These are phyloP conservation scores for Zoanthus sansibaricus DNA, from an alignment of 92 coral and sea anemone species.

Conservation along the genomic window DNA sequence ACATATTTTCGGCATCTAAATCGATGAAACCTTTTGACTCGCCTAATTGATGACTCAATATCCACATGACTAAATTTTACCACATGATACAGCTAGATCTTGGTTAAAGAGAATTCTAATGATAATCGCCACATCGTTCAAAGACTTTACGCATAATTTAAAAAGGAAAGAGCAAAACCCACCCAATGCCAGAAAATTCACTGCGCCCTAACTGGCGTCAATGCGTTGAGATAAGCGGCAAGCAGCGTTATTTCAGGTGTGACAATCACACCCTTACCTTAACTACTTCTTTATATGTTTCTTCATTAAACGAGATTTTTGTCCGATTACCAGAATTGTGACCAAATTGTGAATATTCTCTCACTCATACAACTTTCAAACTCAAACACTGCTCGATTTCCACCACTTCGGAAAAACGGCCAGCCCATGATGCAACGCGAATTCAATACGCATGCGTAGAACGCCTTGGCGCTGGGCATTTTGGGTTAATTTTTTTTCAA, in stretches of 20 bases:
- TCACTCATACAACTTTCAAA: constrained; percentile 73
- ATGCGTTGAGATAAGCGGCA: constrained; percentile 55
- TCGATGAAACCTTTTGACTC: constrained; percentile 53
- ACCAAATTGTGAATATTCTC: constrained; percentile 68
- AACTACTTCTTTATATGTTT: constrained; percentile 60
- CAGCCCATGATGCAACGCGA: constrained; percentile 96
- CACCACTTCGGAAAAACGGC: constrained; percentile 96
- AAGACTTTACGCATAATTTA: constrained; percentile 85
- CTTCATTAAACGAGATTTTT: constrained; percentile 68
- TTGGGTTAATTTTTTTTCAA: constrained; percentile 34
- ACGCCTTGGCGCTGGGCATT: constrained; percentile 40
- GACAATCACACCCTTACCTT: constrained; percentile 65
- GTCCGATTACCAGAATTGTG: constrained; percentile 58
- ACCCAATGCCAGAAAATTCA: constrained; percentile 77
- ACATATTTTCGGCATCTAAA: constrained; percentile 25
- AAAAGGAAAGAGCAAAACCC: constrained; percentile 83
- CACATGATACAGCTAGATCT: constrained; percentile 1
- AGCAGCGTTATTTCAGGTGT: constrained; percentile 32
- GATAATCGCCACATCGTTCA: constrained; percentile 46
- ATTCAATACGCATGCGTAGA: constrained; percentile 75
- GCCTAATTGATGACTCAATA: constrained; percentile 2
- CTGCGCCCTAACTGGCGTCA: constrained; percentile 57
- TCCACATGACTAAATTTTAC: not conserved
- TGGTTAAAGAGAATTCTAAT: constrained; percentile 13
- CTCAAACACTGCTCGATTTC: constrained; percentile 98